Evolutionary conservation across 2,113 vertebrate species (phyloP), one percentile per base, ranked within the genome.

Genomic region (Diphyllodes magnificus): DNA sequence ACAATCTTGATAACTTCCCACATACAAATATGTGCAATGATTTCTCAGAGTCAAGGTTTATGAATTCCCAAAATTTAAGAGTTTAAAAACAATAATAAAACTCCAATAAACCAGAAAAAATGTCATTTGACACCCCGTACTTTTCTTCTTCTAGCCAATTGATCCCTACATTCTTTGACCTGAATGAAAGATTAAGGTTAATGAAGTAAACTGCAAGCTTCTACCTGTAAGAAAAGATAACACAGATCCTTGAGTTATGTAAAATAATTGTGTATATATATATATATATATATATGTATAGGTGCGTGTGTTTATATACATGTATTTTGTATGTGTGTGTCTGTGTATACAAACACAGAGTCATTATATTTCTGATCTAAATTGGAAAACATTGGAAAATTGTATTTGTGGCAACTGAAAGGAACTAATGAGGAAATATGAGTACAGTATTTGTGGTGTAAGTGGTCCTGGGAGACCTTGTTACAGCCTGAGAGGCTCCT

Each of bases 401-500:
- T 63, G 79, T 92, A 98, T 98, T 97, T 98, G 95, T 98, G 97
- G 98, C 97, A 98, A 99, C 93, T 81, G 85, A 97, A 97, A 96
- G 91, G 95, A 97, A 96, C 93, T 98, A 97, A 98, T 96, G 97
- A 98, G 98, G 97, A 98, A 98, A 98, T 97, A 97, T 97, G 98
- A 98, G 97, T 97, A 94, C 72, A 80, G 23, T 91, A 95, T 96
- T 97, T 97, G 97, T 76, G 87, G 96, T 69, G 83, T 95, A 95
- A 97, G 97, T 95, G 96, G 96, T 98, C 98, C 98, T 98, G 72
- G 44, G 98, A 99, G 99, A 98, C 98, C 98, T 98, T 98, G 98
- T 99, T 99, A 99, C 98, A 96, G 97, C 94, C 97, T 96, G 96
- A 97, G 98, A 98, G 90, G 96, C 93, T 96, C 96, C 97, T 98